Conservation (phyloP, 2,113 vertebrate genomes). For the Canis aureus region DNA sequence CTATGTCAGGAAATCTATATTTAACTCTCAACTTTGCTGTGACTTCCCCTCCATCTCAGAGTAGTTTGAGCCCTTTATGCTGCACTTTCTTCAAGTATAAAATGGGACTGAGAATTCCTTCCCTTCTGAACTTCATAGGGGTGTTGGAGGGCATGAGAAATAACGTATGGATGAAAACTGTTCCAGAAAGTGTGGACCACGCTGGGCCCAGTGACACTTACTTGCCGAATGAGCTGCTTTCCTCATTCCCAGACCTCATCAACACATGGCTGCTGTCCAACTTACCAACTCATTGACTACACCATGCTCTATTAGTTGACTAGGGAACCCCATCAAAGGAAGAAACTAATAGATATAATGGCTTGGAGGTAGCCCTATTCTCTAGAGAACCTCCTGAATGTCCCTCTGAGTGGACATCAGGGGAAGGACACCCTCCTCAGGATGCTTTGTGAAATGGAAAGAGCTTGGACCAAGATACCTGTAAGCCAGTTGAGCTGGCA, state of each 20-base stretch:
- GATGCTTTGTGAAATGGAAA: background rate
- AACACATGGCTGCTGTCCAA: background rate
- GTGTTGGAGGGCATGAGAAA: background rate
- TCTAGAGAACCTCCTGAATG: background rate
- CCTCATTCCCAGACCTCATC: constrained; percentile 20
- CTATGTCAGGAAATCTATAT: background rate
- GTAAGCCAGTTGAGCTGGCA: background rate
- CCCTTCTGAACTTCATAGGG: background rate
- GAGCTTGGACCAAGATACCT: background rate
- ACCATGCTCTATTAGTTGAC: background rate
- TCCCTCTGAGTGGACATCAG: background rate
- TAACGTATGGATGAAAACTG: background rate
- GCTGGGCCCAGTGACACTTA: background rate
- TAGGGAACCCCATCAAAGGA: constrained; percentile 3
- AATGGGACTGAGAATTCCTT: background rate
- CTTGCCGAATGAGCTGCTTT: background rate
- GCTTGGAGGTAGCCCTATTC: background rate
- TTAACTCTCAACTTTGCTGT: background rate
- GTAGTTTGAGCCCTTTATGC: background rate
- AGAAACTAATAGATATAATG: background rate
- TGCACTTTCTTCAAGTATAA: constrained; percentile 14
- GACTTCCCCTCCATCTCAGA: background rate
- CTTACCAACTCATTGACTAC: background rate
- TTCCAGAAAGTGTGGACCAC: background rate
- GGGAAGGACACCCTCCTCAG: background rate